Evolutionary conservation across 2,113 vertebrate species (phyloP).

Genomic region (Perccottus glenii): DNA sequence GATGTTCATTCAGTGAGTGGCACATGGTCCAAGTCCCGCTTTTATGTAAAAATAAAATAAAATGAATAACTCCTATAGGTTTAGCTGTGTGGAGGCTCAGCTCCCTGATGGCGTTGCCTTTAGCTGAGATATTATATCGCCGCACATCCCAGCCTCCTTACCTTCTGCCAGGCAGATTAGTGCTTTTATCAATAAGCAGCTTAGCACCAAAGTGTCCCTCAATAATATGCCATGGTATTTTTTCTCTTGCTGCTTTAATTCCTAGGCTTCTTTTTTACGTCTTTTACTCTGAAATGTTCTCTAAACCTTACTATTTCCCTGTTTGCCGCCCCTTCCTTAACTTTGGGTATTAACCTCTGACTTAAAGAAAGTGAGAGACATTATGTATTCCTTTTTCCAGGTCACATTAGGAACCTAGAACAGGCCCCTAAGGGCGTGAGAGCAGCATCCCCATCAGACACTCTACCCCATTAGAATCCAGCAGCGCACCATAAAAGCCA

Average conservation of each 20-base stretch:
- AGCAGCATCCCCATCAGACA: constrained; percentile 74
- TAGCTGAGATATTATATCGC: constrained; percentile 81
- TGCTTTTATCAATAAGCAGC: constrained; percentile 86
- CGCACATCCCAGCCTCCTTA: constrained; percentile 78
- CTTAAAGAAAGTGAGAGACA: constrained; percentile 55
- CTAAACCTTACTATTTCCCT: constrained; percentile 43
- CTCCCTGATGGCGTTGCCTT: constrained; percentile 77
- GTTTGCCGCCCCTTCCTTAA: constrained; percentile 44
- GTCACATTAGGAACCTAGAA: constrained; percentile 70
- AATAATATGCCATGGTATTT: constrained; percentile 78
- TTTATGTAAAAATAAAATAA: constrained; percentile 61
- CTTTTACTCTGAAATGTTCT: constrained; percentile 41
- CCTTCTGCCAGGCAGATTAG: constrained; percentile 84
- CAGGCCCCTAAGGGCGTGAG: constrained; percentile 57
- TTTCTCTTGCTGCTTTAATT: constrained; percentile 64
- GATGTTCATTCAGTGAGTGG: constrained; percentile 21
- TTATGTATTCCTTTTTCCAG: constrained; percentile 63
- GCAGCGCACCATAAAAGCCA: constrained; percentile 74
- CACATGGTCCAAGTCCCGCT: constrained; percentile 55
- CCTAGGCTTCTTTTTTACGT: constrained; percentile 49
- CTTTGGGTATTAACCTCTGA: constrained; percentile 51
- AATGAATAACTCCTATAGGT: constrained; percentile 72
- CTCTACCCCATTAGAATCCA: constrained; percentile 76
- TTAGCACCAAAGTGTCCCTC: constrained; percentile 81
- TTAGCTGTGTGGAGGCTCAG: constrained; percentile 75